Base-by-base conservation (phyloP, 2,888 invertebrate species). In the Dasysyrphus albostriatus region DNA sequence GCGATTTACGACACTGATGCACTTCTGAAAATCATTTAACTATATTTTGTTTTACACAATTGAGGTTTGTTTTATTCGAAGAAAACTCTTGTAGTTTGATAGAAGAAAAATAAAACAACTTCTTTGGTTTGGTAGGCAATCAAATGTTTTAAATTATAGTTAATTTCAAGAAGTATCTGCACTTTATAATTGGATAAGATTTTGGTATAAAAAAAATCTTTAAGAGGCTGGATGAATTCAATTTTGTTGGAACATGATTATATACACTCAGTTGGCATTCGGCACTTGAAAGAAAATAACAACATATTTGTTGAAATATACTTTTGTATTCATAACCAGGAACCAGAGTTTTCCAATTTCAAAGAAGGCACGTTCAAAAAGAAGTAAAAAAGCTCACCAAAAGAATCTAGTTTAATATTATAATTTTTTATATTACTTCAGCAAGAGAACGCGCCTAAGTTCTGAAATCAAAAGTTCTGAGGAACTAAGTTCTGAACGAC, bases 81-180 rank as follows among this genome's bases (percentile, higher is more conserved):
- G 4, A 9, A 82, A 76, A 73, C 67, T 67, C 61, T 80, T 79
- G 42, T 58, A 58, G 73, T 74, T 42, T 2, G 5, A 5, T 42
- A 42, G 5, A 5, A 0, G 10, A 10, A 14, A 5, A 5, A 12
- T 12, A 4, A 4, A 14, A 42, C 14, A 42, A 5, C 5, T 5
- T 39, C 12, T 39, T 12, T 39, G 12, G 10, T 14, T 42, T 42
- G 14, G 42, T 42, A 12, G 14, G 14, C 24, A 24, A 24, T 1
- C 42, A 42, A 42, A 42, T 14, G 5, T 44, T n/a, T 44, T 44
- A n/a, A 44, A 44, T 44, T 44, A 44, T 74, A 47, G 47, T 47
- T 47, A 16, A 47, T 47, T 47, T 47, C 5, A 47, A 16, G 47
- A 47, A 47, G n/a, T 47, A 47, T 47, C 44, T n/a, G 16, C 24